phyloP scores from a whole-genome alignment of 2,113 vertebrate species.

The Phaethon lepturus region DNA sequence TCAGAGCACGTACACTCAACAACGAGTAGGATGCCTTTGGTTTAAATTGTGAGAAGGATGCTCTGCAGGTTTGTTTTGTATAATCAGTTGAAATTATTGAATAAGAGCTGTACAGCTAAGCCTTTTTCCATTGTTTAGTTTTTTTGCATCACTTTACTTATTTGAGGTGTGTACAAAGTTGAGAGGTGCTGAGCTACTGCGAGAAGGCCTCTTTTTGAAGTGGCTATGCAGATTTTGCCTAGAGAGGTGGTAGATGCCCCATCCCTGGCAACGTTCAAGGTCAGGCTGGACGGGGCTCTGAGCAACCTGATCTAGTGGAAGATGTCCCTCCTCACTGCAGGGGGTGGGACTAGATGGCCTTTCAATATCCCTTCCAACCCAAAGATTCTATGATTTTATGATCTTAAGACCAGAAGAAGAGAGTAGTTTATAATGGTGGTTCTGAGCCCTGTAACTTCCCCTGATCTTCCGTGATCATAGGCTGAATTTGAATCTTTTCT shows the following conservation, averaged over 20 bases:
- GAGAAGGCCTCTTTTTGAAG: neutral
- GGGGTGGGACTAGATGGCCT: no score
- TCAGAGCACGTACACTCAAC: neutral
- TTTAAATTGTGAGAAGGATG: neutral
- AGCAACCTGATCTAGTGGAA: no score
- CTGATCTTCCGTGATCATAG: rapidly evolving
- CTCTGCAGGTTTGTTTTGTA: neutral
- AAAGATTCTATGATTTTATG: no score
- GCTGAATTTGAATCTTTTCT: neutral
- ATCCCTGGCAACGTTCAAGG: no score
- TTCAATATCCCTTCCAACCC: no score
- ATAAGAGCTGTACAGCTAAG: neutral
- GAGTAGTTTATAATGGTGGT: neutral
- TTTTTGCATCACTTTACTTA: neutral
- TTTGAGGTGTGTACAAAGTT: neutral
- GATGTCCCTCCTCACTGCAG: no score
- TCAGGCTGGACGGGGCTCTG: no score
- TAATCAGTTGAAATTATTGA: neutral
- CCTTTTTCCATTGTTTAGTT: neutral
- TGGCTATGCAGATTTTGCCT: neutral
- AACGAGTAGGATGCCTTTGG: neutral
- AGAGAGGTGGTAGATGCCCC: no score
- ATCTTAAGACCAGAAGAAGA: neutral
- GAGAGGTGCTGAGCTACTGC: neutral
- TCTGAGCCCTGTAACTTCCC: neutral